These are phyloP conservation scores for Entomyzon cyanotis DNA, from an alignment of 2,113 vertebrate genomes.

Conservation along the genomic window DNA sequence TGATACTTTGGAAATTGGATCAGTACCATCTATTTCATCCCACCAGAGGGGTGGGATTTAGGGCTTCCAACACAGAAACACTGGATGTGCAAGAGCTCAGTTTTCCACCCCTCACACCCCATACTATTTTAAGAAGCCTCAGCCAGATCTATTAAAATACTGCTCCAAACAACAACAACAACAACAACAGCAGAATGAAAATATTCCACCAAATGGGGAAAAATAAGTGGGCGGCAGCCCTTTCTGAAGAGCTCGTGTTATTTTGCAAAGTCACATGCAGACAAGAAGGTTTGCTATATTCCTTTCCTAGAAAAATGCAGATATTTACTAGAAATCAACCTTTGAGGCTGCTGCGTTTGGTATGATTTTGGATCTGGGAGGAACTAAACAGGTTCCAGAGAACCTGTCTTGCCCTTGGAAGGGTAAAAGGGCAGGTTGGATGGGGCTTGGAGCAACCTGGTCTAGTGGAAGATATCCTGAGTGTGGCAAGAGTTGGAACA, in stretches of 20 bases:
- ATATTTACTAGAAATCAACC: background rate
- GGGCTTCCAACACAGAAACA: background rate
- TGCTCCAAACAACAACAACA: background rate
- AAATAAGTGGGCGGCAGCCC: background rate
- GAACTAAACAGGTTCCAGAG: background rate
- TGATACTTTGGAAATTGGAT: background rate
- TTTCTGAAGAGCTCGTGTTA: background rate
- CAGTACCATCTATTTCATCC: background rate
- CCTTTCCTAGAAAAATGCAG: background rate
- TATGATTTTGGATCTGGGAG: background rate
- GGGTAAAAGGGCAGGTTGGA: background rate
- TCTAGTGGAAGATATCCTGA: background rate
- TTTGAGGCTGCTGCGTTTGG: background rate
- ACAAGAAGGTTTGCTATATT: background rate
- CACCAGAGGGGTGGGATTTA: background rate
- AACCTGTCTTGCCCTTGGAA: too few relatives aligned
- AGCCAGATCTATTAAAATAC: background rate
- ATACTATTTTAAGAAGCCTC: background rate
- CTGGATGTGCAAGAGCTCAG: background rate
- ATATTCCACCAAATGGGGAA: background rate
- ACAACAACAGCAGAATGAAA: background rate
- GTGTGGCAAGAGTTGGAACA: background rate
- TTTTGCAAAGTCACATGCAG: background rate
- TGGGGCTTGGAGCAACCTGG: background rate
- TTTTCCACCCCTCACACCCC: background rate